Evolutionary conservation across 2,797 vertebrate species (phyloP).

Genomic region (Acipenser ruthenus): DNA sequence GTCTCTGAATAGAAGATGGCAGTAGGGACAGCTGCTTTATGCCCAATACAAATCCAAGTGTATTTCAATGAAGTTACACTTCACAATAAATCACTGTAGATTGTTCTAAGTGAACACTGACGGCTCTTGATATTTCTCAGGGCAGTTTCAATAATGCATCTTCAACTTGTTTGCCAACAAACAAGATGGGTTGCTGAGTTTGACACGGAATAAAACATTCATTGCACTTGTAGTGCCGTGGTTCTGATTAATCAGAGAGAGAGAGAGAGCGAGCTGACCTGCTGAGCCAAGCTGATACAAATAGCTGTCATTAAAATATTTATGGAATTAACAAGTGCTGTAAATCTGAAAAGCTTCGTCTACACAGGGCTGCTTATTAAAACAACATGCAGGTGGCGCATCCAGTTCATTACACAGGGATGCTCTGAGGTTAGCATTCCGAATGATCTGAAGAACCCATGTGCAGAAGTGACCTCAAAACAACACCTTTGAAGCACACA

Average conservation of each 20-base stretch:
- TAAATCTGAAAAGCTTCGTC: too few species aligned
- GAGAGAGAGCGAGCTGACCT: slow-evolving; percentile 29
- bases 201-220: slow-evolving; percentile 41
- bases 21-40: too few species aligned
- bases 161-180: neutral
- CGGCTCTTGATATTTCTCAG: slow-evolving; percentile 2
- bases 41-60: too few species aligned
- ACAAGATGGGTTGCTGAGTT: neutral
- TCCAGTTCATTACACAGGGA: too few species aligned
- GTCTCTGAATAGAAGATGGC: too few species aligned
- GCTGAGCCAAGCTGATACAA: slow-evolving; percentile 39
- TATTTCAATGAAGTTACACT: neutral
- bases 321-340: slow-evolving; percentile 27
- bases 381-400: too few species aligned
- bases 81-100: neutral
- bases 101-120: neutral
- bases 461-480: too few species aligned
- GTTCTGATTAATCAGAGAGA: slow-evolving; percentile 32
- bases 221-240: slow-evolving; percentile 38
- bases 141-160: neutral
- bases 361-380: too few species aligned
- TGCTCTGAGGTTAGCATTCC: too few species aligned
- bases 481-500: too few species aligned
- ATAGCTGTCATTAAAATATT: slow-evolving; percentile 44
- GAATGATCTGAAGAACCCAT: too few species aligned